A percentile compares a stretch with the other conserved stretches of the same genome.
These are phyloP conservation scores for Larimichthys crocea DNA, from an alignment of 2,113 vertebrate genomes.

Conservation along the genomic window DNA sequence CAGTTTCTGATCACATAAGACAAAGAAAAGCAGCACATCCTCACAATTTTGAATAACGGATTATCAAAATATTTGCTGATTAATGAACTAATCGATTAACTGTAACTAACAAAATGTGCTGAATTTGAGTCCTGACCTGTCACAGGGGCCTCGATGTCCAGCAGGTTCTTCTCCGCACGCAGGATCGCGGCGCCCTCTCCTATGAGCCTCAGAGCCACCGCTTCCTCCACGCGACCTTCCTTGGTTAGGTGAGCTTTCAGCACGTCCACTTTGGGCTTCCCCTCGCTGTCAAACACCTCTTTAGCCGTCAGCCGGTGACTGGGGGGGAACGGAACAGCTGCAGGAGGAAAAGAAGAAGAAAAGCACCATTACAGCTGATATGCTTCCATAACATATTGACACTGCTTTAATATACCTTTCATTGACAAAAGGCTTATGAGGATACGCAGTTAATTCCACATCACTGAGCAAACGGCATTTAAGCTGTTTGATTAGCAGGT, in stretches of 20 bases:
- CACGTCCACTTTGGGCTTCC: conserved; percentile 97
- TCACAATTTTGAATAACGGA: not conserved
- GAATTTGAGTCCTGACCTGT: conserved; percentile 86
- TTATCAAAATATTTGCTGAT: not conserved
- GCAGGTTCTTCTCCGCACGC: conserved; percentile 94
- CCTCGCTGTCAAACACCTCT: conserved; percentile 98
- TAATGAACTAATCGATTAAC: not conserved
- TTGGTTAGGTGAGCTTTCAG: conserved; percentile 99
- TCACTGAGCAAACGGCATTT: conserved; percentile 49
- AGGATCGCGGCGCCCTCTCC: conserved; percentile 95
- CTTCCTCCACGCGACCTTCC: conserved; percentile 96
- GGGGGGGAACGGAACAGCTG: conserved; percentile 98
- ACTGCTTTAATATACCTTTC: conserved; percentile 24
- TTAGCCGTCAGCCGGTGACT: conserved; percentile 97
- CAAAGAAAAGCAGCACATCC: not conserved
- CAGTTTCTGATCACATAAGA: not conserved
- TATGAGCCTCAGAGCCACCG: conserved; percentile 95
- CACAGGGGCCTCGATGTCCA: conserved; percentile 98
- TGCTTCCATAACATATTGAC: conserved; percentile 30
- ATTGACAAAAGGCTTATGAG: conserved; percentile 47
- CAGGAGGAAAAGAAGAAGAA: conserved; percentile 15
- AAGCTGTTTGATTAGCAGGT: conserved; percentile 68
- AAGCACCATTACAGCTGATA: conserved; percentile 3
- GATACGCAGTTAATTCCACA: conserved; percentile 52
- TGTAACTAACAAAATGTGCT: not conserved